Evolutionary conservation across 2,113 vertebrate species (phyloP).

Genomic region (Numenius arquata): DNA sequence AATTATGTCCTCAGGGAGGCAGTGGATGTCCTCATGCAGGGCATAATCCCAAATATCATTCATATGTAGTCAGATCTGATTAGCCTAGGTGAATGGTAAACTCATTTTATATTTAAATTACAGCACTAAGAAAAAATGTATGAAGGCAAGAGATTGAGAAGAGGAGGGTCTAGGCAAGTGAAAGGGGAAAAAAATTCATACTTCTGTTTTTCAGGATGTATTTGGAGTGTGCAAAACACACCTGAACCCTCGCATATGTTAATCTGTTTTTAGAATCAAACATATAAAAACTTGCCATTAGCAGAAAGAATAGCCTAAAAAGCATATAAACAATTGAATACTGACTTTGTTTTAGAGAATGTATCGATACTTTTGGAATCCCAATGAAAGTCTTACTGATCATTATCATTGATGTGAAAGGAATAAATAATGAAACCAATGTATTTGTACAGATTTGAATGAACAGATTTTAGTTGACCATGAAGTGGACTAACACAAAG

Average conservation of each 20-base stretch:
- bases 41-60: conserved; percentile 47
- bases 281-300: background rate
- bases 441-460: background rate
- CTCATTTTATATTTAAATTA: conserved; percentile 44
- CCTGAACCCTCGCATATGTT: background rate
- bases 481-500: background rate
- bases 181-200: background rate
- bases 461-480: background rate
- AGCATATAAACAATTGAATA: background rate
- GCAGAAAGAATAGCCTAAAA: background rate
- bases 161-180: background rate
- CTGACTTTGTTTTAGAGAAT: background rate
- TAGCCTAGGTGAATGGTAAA: conserved; percentile 28
- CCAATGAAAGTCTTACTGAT: background rate
- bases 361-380: background rate
- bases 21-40: background rate
- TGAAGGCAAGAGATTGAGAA: background rate
- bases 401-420: background rate
- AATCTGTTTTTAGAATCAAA: background rate
- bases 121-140: conserved; percentile 22
- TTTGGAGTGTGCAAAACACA: background rate
- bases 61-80: conserved; percentile 53
- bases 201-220: background rate
- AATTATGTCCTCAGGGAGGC: conserved; percentile 36
- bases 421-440: background rate